Conservation (phyloP, 2,888 invertebrate genomes). For the Pollenia angustigena region DNA sequence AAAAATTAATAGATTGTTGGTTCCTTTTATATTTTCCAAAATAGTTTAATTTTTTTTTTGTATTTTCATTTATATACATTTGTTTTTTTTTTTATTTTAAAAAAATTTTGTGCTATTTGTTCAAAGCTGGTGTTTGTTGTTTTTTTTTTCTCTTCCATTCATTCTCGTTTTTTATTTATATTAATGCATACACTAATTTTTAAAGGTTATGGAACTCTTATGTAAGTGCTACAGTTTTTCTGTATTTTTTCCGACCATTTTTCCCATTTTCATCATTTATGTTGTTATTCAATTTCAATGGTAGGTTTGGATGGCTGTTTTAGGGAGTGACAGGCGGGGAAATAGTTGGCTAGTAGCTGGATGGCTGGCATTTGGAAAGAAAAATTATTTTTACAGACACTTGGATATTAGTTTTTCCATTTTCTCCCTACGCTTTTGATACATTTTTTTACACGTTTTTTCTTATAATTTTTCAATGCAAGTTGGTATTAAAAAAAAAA, state of each 20-base stretch:
- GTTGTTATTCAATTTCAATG: slow-evolving; percentile 65
- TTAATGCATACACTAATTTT: slow-evolving; percentile 46
- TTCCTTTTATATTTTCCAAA: slow-evolving; percentile 42
- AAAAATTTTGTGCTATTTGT: slow-evolving; percentile 46
- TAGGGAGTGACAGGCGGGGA: not conserved
- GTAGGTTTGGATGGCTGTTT: slow-evolving; percentile 32
- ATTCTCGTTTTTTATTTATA: not conserved
- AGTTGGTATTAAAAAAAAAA: slow-evolving; percentile 2
- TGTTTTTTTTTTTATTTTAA: slow-evolving; percentile 12
- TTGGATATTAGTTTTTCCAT: slow-evolving; percentile 63
- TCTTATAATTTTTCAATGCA: slow-evolving; percentile 47
- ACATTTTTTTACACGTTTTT: slow-evolving; percentile 3
- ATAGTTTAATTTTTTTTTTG: slow-evolving; percentile 37
- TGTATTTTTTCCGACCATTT: not conserved
- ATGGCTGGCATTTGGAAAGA: slow-evolving; percentile 55
- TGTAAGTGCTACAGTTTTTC: slow-evolving; percentile 57
- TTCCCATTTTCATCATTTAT: slow-evolving; percentile 58
- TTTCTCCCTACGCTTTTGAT: slow-evolving; percentile 16
- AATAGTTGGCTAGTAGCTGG: slow-evolving; percentile 24
- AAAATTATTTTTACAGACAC: slow-evolving; percentile 72
- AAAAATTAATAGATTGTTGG: not conserved
- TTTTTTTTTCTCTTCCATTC: slow-evolving; percentile 35
- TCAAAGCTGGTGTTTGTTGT: slow-evolving; percentile 43
- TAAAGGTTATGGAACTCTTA: slow-evolving; percentile 73
- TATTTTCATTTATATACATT: slow-evolving; percentile 14